Percentiles rank a stretch among this genome's conserved stretches.
phyloP scores from a whole-genome alignment of 2,113 vertebrate species.

The Podarcis raffonei region DNA sequence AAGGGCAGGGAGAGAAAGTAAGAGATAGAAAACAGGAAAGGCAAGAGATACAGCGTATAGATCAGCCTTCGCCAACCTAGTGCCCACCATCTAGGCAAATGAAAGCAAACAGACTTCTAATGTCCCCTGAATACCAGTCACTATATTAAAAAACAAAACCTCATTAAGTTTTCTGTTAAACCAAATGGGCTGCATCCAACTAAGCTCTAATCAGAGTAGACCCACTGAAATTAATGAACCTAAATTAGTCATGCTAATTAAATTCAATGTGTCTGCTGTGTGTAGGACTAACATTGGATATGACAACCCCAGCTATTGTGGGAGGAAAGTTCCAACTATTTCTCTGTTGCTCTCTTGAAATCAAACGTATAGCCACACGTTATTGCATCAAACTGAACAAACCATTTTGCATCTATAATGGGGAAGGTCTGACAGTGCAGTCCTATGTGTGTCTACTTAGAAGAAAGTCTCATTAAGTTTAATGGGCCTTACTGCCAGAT shows the following conservation, averaged over 20 bases:
- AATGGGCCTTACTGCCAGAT: not conserved
- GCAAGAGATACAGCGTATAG: not conserved
- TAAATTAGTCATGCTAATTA: no score
- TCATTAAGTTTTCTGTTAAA: not conserved
- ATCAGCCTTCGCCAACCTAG: not conserved
- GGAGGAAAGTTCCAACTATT: not conserved
- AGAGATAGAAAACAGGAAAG: not conserved
- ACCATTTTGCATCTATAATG: not conserved
- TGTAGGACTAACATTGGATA: no score
- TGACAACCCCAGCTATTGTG: not conserved
- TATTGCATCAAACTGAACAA: not conserved
- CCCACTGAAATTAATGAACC: no score
- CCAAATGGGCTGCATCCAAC: not conserved
- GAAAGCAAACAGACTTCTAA: not conserved
- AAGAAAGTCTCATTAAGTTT: not conserved
- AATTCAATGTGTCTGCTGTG: no score
- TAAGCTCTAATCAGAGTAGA: no score
- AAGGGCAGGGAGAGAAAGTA: not conserved
- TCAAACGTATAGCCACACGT: not conserved
- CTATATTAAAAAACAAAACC: not conserved
- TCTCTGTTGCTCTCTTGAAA: not conserved
- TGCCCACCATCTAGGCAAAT: not conserved
- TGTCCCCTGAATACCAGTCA: not conserved
- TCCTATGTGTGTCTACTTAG: not conserved
- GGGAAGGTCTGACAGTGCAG: not conserved